Percentiles rank a stretch among this genome's conserved stretches.
phyloP scores from a whole-genome alignment of 2,797 vertebrate species.

The Cynodonichthys magdalenae region DNA sequence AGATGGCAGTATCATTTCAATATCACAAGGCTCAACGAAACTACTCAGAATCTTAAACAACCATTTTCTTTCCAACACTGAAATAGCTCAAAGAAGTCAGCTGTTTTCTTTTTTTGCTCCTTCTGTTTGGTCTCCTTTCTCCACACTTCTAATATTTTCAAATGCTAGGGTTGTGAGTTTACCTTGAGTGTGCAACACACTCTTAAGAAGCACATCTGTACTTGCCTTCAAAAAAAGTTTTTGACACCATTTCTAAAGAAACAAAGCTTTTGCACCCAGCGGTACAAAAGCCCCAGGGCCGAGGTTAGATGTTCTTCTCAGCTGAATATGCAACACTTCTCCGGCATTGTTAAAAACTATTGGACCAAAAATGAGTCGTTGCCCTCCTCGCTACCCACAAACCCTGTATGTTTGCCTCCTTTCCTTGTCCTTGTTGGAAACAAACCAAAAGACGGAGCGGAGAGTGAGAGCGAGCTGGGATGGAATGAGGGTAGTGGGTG shows the following conservation, averaged over 20 bases:
- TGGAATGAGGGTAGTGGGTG: slow-evolving; percentile 58
- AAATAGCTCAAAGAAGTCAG: slow-evolving; percentile 10
- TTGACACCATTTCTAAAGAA: slow-evolving; percentile 44
- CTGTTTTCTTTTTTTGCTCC: slow-evolving; percentile 7
- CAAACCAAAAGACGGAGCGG: slow-evolving; percentile 50
- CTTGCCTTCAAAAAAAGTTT: slow-evolving; percentile 32
- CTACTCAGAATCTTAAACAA: slow-evolving; percentile 33
- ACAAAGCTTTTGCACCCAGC: slow-evolving; percentile 58
- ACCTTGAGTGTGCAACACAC: slow-evolving; percentile 2
- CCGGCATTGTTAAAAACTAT: slow-evolving; percentile 77
- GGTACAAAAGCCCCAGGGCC: slow-evolving; percentile 59
- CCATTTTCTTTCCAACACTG: slow-evolving; percentile 22
- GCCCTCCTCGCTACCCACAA: slow-evolving; percentile 59
- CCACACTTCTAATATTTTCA: slow-evolving; percentile 11
- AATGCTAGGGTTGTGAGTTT: slow-evolving; percentile 16
- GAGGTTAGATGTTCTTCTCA: slow-evolving; percentile 71
- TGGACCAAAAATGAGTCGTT: slow-evolving; percentile 77
- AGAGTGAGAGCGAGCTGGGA: slow-evolving; percentile 38
- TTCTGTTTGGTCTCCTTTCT: slow-evolving; percentile 22
- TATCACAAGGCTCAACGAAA: slow-evolving; percentile 44
- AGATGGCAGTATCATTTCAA: slow-evolving; percentile 60
- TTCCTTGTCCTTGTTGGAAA: slow-evolving; percentile 57
- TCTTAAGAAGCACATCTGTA: slow-evolving; percentile 18
- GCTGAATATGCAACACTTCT: slow-evolving; percentile 76
- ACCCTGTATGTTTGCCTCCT: slow-evolving; percentile 66